Base-by-base conservation (phyloP, 2,113 vertebrate species). In the Sardina pilchardus region DNA sequence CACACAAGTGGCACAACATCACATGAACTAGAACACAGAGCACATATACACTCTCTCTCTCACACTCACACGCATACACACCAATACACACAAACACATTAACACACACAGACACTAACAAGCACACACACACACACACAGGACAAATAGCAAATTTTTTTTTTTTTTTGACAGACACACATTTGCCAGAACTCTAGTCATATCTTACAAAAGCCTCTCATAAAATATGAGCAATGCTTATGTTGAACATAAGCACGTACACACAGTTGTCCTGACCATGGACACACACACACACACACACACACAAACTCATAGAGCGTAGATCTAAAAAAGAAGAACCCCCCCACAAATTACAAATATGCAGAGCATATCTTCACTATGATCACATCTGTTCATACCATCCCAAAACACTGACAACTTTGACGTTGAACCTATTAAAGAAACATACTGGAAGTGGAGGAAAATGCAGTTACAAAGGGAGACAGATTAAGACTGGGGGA, bases 11-110 rank as follows among this genome's bases (percentile, higher is more conserved):
- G 71, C 71, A 78, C 30, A 78, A 34, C 71, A 14, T 78, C 14
- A 78, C 36, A 78, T 36, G 30, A 78, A 78, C 71, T 78, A 82
- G 82, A 59, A 90, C 56, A 85, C 50, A 80, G 56, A 53, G 81
- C 80, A 63, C 81, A 86, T 67, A 86, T 59, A 86, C 80, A 59
- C 78, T 82, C 56, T 56, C 50, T 82, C 87, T 87, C 67, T 59
- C 81, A 56, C 81, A 21, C 75, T 26, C 39, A 56, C 50, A 59
- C 84, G n/a, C n/a, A n/a, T n/a, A n/a, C n/a, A n/a, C n/a, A n/a
- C n/a, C n/a, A n/a, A n/a, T n/a, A 63, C 59, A 67, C 85, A 83
- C 21, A 83, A 34, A 67, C 53, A 67, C 48, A 26, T n/a, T n/a
- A n/a, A n/a, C 56, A 48, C 82, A 75, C 43, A 53, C 78, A 86